Base-by-base conservation (phyloP, 2,797 vertebrate species). In the Enteromius paludinosus region DNA sequence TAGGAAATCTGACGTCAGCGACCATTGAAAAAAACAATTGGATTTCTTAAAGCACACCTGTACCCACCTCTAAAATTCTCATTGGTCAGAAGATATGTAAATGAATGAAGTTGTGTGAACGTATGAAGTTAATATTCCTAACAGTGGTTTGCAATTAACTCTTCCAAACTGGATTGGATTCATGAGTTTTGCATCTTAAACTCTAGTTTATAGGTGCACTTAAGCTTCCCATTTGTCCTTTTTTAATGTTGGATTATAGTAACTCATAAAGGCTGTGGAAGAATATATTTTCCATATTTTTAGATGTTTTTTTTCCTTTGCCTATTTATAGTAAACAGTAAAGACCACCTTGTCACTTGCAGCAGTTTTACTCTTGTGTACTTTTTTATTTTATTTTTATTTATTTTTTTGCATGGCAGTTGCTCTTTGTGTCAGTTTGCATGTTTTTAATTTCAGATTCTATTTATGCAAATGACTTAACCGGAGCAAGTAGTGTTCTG, bases 351-450 rank as follows among this genome's bases (percentile, higher is more conserved):
- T 8, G 8, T 68, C 41, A 54, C 15, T 65, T 72, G 10, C 14
- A 17, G 5, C 38, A 83, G 23, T 59, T 62, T 14, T 56, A 15
- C 59, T 15, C n/a, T n/a, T n/a, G n/a, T n/a, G n/a, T n/a, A n/a
- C n/a, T n/a, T n/a, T n/a, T n/a, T n/a, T n/a, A n/a, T n/a, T n/a
- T n/a, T n/a, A n/a, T n/a, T n/a, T n/a, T n/a, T n/a, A n/a, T n/a
- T n/a, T n/a, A n/a, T n/a, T n/a, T n/a, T 10, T 61, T 61, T 61
- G 25, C 59, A 61, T 61, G 59, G 54, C 54, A 56, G 54, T 56
- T 56, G 54, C n/a, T 56, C 52, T 56, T 23, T 11, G 9, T 56
- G n/a, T 23, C n/a, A 0, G 62, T 94, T 94, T 94, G 87, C 87
- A 91, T 93, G 90, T 47, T 47, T 47, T 17, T 47, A 47, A 47